These are phyloP conservation scores for Alectura lathami DNA, from an alignment of 2,113 vertebrate species.

Conservation along the genomic window DNA sequence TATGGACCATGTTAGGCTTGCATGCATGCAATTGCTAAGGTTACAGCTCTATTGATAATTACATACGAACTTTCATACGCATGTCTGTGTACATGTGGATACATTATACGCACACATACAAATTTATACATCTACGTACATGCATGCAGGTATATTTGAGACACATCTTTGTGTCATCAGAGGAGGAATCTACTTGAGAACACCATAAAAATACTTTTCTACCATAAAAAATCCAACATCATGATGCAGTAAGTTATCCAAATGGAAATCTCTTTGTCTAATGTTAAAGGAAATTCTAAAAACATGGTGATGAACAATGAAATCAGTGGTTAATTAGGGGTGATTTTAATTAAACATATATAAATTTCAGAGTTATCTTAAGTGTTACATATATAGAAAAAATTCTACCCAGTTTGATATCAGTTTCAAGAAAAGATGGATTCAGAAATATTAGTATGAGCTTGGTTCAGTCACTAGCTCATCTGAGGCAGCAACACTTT, in stretches of 20 bases:
- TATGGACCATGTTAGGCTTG: constrained; percentile 58
- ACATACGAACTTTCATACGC: not conserved
- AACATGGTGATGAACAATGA: not conserved
- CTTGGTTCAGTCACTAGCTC: constrained; percentile 10
- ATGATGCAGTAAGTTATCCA: not conserved
- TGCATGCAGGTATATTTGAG: not conserved
- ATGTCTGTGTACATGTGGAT: not conserved
- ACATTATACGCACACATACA: not conserved
- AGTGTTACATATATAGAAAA: not conserved
- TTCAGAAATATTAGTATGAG: not conserved
- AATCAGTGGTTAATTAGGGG: not conserved
- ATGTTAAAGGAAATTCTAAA: not conserved
- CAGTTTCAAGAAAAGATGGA: not conserved
- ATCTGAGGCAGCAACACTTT: not conserved
- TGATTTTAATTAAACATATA: not conserved
- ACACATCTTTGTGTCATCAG: not conserved
- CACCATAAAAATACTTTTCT: not conserved
- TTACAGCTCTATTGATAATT: constrained; percentile 7
- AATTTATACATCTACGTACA: not conserved
- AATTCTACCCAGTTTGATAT: not conserved
- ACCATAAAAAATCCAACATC: not conserved
- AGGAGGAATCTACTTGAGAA: not conserved
- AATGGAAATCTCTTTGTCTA: not conserved
- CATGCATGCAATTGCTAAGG: constrained; percentile 49
- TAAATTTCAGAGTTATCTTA: not conserved